Evolutionary conservation across 2,113 vertebrate species (phyloP).

Genomic region (Nestor notabilis): DNA sequence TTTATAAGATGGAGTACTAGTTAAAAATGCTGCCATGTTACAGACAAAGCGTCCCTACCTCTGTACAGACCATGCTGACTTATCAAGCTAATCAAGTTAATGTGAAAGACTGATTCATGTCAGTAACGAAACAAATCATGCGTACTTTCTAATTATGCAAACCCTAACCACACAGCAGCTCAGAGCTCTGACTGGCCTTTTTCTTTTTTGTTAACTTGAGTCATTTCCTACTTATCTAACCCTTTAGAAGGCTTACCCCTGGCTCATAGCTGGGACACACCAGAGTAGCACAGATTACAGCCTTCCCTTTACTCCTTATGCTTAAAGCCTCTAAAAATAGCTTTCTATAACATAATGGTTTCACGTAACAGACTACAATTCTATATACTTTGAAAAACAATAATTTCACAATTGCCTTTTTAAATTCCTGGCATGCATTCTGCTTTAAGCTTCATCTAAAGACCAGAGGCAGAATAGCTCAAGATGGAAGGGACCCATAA

Average conservation of each 20-base stretch:
- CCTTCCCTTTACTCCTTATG: neutral
- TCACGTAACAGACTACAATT: neutral
- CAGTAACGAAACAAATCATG: conserved; percentile 12
- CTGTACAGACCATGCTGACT: neutral
- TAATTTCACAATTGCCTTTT: neutral
- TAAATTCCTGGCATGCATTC: neutral
- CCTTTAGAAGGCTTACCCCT: neutral
- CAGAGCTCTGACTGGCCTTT: neutral
- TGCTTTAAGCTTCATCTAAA: neutral
- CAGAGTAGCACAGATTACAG: neutral
- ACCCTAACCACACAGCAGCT: neutral
- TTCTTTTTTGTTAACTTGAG: neutral
- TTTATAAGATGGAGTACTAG: neutral
- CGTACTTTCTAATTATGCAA: neutral
- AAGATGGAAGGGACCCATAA: neutral
- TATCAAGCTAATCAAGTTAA: conserved; percentile 2
- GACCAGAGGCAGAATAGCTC: neutral
- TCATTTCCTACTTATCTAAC: neutral
- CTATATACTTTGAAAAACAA: neutral
- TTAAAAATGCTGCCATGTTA: neutral
- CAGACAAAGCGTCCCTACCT: neutral
- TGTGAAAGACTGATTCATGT: neutral
- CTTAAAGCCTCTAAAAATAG: conserved; percentile 23
- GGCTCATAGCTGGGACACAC: neutral
- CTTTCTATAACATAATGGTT: neutral